These are phyloP conservation scores for Hoplostethus mediterraneus DNA, from an alignment of 2,797 vertebrate species.

Conservation along the genomic window DNA sequence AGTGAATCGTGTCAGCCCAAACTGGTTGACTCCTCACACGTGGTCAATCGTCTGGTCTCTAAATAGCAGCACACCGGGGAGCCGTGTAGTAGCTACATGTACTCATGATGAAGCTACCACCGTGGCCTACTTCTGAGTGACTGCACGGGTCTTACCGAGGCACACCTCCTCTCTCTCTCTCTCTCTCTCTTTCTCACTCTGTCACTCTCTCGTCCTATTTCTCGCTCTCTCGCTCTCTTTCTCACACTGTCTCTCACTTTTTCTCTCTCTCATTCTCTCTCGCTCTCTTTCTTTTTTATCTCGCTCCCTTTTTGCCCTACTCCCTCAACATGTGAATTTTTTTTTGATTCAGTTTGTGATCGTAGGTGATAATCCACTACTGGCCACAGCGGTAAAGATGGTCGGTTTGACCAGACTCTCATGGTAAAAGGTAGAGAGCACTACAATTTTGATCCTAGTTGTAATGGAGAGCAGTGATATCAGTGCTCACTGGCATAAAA, in stretches of 20 bases:
- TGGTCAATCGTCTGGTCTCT: slow-evolving; percentile 61
- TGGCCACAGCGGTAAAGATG: neutral
- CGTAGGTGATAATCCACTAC: neutral
- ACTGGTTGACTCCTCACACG: slow-evolving; percentile 58
- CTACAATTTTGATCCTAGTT: neutral
- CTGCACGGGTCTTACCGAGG: slow-evolving; percentile 46
- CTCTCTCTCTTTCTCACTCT: slow-evolving; percentile 5
- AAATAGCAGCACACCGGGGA: slow-evolving; percentile 58
- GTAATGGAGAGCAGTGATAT: neutral
- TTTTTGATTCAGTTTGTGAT: neutral
- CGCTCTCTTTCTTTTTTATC: neutral
- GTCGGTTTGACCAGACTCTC: neutral
- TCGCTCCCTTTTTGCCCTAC: neutral
- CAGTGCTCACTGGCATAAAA: neutral
- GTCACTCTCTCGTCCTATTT: neutral
- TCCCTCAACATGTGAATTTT: neutral
- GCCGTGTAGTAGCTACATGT: slow-evolving; percentile 48
- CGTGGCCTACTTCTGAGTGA: slow-evolving; percentile 71
- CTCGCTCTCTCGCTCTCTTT: neutral
- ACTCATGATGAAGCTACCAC: slow-evolving; percentile 70
- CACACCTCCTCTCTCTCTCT: slow-evolving; percentile 7
- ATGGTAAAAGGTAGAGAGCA: neutral
- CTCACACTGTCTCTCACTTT: neutral
- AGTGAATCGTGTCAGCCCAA: slow-evolving; percentile 40
- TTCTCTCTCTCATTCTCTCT: neutral